A percentile compares a stretch with the other conserved stretches of the same genome.
Evolutionary conservation across 1,140 invertebrate species (phyloP).

Genomic region (Ostrea denselamellosa): DNA sequence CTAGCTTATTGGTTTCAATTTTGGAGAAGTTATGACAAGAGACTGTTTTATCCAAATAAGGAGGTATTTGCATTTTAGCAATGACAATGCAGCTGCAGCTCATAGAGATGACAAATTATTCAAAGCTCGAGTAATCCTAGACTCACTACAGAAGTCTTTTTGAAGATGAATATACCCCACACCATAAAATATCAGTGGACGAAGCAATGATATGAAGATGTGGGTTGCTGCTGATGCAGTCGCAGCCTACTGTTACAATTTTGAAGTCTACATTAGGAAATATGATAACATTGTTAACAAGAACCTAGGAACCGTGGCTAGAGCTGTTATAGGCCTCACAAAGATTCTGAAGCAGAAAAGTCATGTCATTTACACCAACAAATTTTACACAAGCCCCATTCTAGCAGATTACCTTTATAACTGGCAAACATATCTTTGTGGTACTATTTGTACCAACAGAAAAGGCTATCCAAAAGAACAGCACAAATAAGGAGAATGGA

Average conservation of each 20-base stretch:
- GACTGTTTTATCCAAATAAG: slow-evolving; percentile 49
- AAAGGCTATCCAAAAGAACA: slow-evolving; percentile 43
- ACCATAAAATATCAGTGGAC: slow-evolving; percentile 55
- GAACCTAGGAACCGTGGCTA: slow-evolving; percentile 65
- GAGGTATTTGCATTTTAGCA: slow-evolving; percentile 42
- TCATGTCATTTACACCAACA: slow-evolving; percentile 77
- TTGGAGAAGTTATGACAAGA: slow-evolving; percentile 44
- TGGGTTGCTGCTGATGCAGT: slow-evolving; percentile 52
- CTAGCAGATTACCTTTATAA: slow-evolving; percentile 71
- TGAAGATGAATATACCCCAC: slow-evolving; percentile 34
- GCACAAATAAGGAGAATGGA: not conserved
- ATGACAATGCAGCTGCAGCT: not conserved
- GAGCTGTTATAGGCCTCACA: too few relatives aligned
- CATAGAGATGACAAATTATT: slow-evolving; percentile 41
- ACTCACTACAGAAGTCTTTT: slow-evolving; percentile 39
- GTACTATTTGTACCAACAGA: slow-evolving; percentile 46
- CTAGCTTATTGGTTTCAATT: slow-evolving; percentile 15
- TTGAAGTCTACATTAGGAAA: slow-evolving; percentile 53
- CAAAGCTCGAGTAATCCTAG: slow-evolving; percentile 47
- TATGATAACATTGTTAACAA: slow-evolving; percentile 44
- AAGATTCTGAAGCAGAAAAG: slow-evolving; percentile 73
- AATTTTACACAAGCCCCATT: slow-evolving; percentile 76
- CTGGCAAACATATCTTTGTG: slow-evolving; percentile 65
- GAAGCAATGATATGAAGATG: slow-evolving; percentile 62
- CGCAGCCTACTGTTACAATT: slow-evolving; percentile 47